Evolutionary conservation across 30 jellyfish, hydroid and myxozoan species (phyloP), one percentile per base, ranked within the genome.

Genomic region (Rhopilema esculentum): DNA sequence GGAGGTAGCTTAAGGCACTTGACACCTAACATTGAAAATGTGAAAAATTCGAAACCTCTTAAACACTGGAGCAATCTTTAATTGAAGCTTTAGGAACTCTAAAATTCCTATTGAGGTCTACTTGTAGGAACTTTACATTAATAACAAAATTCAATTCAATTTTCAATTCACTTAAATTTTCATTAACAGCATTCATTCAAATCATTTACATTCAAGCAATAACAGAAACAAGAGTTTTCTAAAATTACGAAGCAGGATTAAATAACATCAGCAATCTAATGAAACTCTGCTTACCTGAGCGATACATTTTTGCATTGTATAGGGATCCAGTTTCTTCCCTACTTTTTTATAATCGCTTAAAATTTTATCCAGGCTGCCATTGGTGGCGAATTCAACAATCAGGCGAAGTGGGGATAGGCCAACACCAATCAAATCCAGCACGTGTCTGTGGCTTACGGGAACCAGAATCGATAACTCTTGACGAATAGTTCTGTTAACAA

Each of bases 391-490:
- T 48, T 95, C 99, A 53, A 90, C 49, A 69, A 95, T 24, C 77
- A 95, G 68, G 24, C 96, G 85, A 61, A 80, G 86, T 28, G 99
- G 99, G 8, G 91, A 77, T 28, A 88, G 49, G 24, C 97, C 88
- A 0, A 95, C 93, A 20, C 99, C 99, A 50, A 86, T 28, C 69
- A 95, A 73, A 21, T 79, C 76, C 1, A 95, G 63, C 20, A 95
- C 78, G 78, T 95, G 85, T 2, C 57, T 77, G 72, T 95, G 99
- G 27, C 75, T 87, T 62, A 95, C 88, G 0, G 97, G 96, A 30
- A 90, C 92, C 48, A 95, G 87, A 33, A 95, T 95, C 22, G 99
- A 71, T 19, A 95, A 77, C 87, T 95, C 99, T 40, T 95, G 99
- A 6, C 99, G 96, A 22, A 95, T 78, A 69, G 85, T 73, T 77